Evolutionary conservation across 2,113 vertebrate genomes (phyloP).

Genomic region (Sclerurus mexicanus): DNA sequence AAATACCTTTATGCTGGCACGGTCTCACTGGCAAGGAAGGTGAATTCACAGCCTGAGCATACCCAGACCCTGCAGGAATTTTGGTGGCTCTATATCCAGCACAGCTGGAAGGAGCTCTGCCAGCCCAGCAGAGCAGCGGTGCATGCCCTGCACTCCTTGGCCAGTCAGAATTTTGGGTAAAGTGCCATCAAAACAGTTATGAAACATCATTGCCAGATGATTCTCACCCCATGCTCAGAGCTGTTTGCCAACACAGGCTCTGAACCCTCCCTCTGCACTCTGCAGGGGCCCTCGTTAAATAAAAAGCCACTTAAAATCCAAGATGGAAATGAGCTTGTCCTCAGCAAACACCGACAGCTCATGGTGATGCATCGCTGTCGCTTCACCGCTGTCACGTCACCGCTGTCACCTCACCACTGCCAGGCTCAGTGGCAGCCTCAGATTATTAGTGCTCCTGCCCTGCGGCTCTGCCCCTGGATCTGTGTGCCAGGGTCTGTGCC

Average conservation of each 20-base stretch:
- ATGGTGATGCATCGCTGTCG: rapidly evolving
- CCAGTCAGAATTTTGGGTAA: neutral
- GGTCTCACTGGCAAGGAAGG: neutral
- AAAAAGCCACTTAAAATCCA: neutral
- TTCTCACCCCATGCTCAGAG: rapidly evolving
- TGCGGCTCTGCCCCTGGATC: rapidly evolving
- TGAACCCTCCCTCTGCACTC: neutral
- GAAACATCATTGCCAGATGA: neutral
- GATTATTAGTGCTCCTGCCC: rapidly evolving
- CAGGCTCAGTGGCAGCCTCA: neutral
- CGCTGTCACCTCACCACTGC: neutral
- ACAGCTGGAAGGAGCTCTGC: neutral
- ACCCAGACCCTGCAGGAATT: neutral
- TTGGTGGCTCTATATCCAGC: neutral
- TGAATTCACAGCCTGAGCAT: neutral
- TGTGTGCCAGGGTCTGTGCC: neutral
- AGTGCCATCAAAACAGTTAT: neutral
- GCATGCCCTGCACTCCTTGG: neutral
- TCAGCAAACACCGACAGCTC: rapidly evolving
- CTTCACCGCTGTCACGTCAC: neutral
- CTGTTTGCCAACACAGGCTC: neutral
- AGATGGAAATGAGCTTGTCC: neutral
- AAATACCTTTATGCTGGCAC: neutral
- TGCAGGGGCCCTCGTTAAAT: neutral
- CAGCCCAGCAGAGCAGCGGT: neutral